Evolutionary conservation across 2,888 invertebrate genomes (phyloP).

Genomic region (Lithosia quadra): DNA sequence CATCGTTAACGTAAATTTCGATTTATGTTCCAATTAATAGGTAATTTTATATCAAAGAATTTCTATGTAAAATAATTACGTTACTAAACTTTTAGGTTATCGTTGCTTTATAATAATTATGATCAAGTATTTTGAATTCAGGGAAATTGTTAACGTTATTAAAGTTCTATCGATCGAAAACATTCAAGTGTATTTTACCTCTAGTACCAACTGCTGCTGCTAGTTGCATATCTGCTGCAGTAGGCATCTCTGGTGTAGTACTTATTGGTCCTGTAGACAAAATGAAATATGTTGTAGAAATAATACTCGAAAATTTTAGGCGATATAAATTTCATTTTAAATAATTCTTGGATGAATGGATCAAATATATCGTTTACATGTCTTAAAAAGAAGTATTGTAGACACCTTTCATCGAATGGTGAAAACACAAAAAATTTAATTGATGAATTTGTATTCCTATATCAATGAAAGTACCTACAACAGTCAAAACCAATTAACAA

Average conservation of each 20-base stretch:
- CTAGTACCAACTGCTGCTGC: conserved; percentile 79
- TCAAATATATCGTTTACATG: not conserved
- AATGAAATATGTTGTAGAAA: conserved; percentile 12
- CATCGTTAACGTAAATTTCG: not conserved
- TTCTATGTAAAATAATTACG: not conserved
- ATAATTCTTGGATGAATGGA: not conserved
- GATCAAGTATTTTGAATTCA: not conserved
- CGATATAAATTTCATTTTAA: not conserved
- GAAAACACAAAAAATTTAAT: not conserved
- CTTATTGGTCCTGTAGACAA: conserved; percentile 77
- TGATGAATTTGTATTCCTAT: not conserved
- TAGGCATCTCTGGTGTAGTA: conserved; percentile 83
- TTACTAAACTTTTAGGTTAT: not conserved
- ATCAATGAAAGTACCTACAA: not conserved
- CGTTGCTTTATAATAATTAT: not conserved
- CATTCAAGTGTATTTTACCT: conserved; percentile 59
- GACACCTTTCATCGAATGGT: not conserved
- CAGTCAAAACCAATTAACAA: not conserved
- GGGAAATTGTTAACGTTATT: not conserved
- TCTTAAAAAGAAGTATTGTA: not conserved
- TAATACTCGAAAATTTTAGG: not conserved
- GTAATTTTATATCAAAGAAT: conserved; percentile 1
- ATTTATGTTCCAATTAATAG: not conserved
- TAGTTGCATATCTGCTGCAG: conserved; percentile 82
- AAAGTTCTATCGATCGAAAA: not conserved